Conservation (phyloP, 1,140 invertebrate species). For the Tachypleus tridentatus region DNA sequence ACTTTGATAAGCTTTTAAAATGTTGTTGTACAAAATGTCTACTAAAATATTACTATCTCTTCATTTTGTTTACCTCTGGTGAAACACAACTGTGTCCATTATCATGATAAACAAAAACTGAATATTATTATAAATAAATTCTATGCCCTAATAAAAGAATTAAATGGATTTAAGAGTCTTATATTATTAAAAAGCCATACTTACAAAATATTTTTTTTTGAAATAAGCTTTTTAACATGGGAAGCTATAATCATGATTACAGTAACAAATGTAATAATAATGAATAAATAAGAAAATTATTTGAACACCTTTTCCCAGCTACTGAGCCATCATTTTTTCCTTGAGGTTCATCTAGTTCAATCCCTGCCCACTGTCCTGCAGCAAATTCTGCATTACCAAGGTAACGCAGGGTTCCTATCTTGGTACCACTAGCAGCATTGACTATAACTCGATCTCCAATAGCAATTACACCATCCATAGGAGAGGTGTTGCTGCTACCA, state of each 20-base stretch:
- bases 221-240: neutral
- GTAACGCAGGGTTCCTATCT: slow-evolving; percentile 72
- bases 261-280: too few species aligned
- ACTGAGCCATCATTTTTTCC: slow-evolving; percentile 96
- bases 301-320: slow-evolving; percentile 39
- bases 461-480: slow-evolving; percentile 37
- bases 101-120: too few species aligned
- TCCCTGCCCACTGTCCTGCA: slow-evolving; percentile 88
- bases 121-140: too few species aligned
- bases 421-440: slow-evolving; percentile 67
- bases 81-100: too few species aligned
- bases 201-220: neutral
- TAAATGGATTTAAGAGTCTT: neutral
- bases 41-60: too few species aligned
- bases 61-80: too few species aligned
- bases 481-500: neutral
- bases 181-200: neutral
- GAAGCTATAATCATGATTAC: neutral
- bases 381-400: slow-evolving; percentile 83
- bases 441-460: slow-evolving; percentile 87
- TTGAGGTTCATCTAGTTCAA: slow-evolving; percentile 81
- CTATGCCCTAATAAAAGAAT: neutral
- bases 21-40: too few species aligned
- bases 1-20: too few species aligned
- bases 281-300: too few species aligned